phyloP scores from a whole-genome alignment of 1,140 invertebrate genomes.

The Campodea augens region DNA sequence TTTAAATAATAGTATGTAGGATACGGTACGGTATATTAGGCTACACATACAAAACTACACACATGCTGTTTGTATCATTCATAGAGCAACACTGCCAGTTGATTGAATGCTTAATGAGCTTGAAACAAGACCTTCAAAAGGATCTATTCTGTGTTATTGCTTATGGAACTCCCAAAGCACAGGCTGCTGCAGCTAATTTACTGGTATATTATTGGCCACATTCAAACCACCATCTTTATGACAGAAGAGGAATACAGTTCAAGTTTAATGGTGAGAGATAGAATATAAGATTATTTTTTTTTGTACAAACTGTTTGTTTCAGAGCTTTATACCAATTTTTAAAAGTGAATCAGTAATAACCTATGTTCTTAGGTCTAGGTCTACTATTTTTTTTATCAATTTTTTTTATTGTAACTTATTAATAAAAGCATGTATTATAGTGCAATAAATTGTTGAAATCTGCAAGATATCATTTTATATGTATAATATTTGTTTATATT shows the following conservation, averaged over 20 bases:
- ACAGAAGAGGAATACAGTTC: slow-evolving; percentile 29
- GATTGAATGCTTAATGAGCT: slow-evolving; percentile 80
- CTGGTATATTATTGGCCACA: slow-evolving; percentile 99
- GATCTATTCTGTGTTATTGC: slow-evolving; percentile 92
- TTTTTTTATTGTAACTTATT: no score
- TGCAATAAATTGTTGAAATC: no score
- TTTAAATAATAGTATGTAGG: no score
- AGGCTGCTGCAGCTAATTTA: slow-evolving; percentile 83
- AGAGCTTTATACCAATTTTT: no score
- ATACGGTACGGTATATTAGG: neutral
- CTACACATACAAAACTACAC: neutral
- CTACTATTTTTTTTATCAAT: no score
- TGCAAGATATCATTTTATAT: no score
- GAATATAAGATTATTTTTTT: no score
- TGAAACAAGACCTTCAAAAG: slow-evolving; percentile 71
- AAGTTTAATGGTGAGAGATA: neutral
- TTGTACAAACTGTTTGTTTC: no score
- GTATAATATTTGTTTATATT: no score
- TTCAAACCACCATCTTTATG: slow-evolving; percentile 81
- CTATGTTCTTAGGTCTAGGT: no score
- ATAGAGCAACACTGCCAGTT: slow-evolving; percentile 84
- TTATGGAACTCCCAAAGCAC: slow-evolving; percentile 78
- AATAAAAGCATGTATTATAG: no score
- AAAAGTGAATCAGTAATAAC: no score
- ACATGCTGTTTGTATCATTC: slow-evolving; percentile 10